These are phyloP conservation scores for Manduca sexta DNA, from an alignment of 1,140 invertebrate species.

Conservation along the genomic window DNA sequence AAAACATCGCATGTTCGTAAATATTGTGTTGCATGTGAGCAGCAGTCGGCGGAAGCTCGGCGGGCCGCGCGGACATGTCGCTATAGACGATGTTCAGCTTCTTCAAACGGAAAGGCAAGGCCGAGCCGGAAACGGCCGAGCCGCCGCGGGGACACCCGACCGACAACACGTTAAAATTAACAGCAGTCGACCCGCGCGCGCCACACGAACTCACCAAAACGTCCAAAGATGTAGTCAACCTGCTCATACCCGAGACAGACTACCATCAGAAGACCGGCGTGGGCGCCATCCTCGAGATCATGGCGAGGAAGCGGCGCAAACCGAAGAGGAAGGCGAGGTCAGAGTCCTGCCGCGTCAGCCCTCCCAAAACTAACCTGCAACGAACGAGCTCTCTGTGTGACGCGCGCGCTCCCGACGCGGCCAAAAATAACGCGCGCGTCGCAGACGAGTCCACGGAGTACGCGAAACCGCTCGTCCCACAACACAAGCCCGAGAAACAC, in stretches of 20 bases:
- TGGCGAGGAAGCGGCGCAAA: slow-evolving; percentile 48
- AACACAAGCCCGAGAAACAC: slow-evolving; percentile 47
- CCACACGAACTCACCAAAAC: slow-evolving; percentile 39
- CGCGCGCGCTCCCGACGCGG: slow-evolving; percentile 30
- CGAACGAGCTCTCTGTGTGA: slow-evolving; percentile 28
- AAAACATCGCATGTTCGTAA: no score
- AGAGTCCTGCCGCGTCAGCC: slow-evolving; percentile 33
- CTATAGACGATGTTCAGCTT: slow-evolving; percentile 53
- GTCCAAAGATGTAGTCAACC: slow-evolving; percentile 62
- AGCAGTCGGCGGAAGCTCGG: slow-evolving; percentile 26
- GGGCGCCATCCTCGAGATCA: slow-evolving; percentile 47
- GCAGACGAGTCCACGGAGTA: slow-evolving; percentile 43
- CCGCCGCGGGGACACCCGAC: slow-evolving; percentile 33
- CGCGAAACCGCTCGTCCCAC: slow-evolving; percentile 53
- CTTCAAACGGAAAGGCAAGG: slow-evolving; percentile 56
- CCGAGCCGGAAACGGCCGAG: slow-evolving; percentile 34
- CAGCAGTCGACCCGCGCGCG: slow-evolving; percentile 41
- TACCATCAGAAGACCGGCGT: slow-evolving; percentile 53
- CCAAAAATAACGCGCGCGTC: slow-evolving; percentile 45
- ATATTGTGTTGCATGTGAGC: no score
- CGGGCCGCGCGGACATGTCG: slow-evolving; percentile 31
- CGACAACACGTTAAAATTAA: slow-evolving; percentile 14
- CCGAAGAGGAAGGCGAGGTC: slow-evolving; percentile 39
- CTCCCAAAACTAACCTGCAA: slow-evolving; percentile 33
- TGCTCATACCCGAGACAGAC: slow-evolving; percentile 50